phyloP scores from a whole-genome alignment of 92 coral and sea anemone species.

The Zoanthus sansibaricus region DNA sequence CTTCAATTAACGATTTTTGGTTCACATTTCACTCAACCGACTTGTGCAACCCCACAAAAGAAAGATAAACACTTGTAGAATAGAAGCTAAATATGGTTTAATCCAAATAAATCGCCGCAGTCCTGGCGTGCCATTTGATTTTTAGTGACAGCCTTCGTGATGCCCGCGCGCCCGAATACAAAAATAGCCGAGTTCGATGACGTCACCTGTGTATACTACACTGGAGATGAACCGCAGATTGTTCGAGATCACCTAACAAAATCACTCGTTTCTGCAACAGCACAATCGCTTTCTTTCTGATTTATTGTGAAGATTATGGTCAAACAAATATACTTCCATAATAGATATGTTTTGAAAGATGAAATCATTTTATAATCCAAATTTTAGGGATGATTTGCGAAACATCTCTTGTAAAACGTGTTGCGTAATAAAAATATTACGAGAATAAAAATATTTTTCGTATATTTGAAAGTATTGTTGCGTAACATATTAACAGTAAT shows the following conservation, averaged over 20 bases:
- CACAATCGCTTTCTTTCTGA: slow-evolving; percentile 25
- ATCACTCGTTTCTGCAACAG: slow-evolving; percentile 37
- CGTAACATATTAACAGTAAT: too few relatives aligned
- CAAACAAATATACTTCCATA: slow-evolving; percentile 7
- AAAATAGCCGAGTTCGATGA: too few relatives aligned
- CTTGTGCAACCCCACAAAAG: slow-evolving; percentile 29
- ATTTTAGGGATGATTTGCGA: slow-evolving; percentile 1
- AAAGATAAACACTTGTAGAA: slow-evolving; percentile 15
- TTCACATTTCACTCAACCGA: slow-evolving; percentile 18
- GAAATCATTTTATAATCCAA: slow-evolving; percentile 16
- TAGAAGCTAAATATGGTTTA: slow-evolving; percentile 21
- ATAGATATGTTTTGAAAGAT: slow-evolving; percentile 14
- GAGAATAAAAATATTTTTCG: too few relatives aligned
- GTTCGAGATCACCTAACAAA: slow-evolving; percentile 17
- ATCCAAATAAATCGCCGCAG: slow-evolving; percentile 8
- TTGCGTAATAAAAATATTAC: too few relatives aligned
- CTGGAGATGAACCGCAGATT: slow-evolving; percentile 9
- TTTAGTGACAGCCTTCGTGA: slow-evolving; percentile 12
- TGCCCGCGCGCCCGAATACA: not conserved
- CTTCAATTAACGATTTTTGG: not conserved
- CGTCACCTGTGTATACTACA: too few relatives aligned
- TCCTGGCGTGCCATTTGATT: slow-evolving; percentile 20
- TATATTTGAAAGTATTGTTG: too few relatives aligned
- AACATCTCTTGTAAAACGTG: not conserved
- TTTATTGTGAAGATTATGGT: slow-evolving; percentile 25